Percentiles rank a stretch among this genome's conserved stretches.
These are phyloP conservation scores for Acanthoscelides obtectus DNA, from an alignment of 2,888 invertebrate species.

Conservation along the genomic window DNA sequence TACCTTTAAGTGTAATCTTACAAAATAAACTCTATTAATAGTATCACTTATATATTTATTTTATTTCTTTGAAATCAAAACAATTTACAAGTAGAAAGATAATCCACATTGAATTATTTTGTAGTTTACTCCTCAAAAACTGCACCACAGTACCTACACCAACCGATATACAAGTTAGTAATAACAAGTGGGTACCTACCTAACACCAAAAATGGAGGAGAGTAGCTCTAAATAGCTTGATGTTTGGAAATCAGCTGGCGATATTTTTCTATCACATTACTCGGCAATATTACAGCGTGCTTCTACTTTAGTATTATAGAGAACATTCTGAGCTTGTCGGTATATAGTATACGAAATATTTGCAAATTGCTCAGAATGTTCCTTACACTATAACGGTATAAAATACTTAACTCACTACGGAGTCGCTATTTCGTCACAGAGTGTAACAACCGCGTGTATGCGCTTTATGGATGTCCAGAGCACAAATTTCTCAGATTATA, in stretches of 20 bases:
- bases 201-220: slow-evolving; percentile 9
- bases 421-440: not conserved
- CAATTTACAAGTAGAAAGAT: slow-evolving; percentile 48
- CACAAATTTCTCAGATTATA: no score
- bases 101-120: slow-evolving; percentile 43
- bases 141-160: slow-evolving; percentile 48
- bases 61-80: slow-evolving; percentile 42
- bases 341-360: slow-evolving; percentile 9
- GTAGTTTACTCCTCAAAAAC: slow-evolving; percentile 39
- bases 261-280: slow-evolving; percentile 31
- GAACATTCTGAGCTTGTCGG: not conserved
- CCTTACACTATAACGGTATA: not conserved
- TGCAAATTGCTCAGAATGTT: not conserved
- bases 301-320: not conserved
- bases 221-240: not conserved
- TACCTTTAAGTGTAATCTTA: not conserved
- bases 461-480: no score
- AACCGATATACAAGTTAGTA: slow-evolving; percentile 20
- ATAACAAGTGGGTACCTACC: slow-evolving; percentile 16
- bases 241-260: not conserved
- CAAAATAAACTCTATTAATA: not conserved
- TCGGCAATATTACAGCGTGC: not conserved
- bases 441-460: no score
- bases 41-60: slow-evolving; percentile 27
- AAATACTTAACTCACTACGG: no score